Percentiles rank a stretch among this genome's conserved stretches.
Conservation (phyloP, 1,140 invertebrate species). For the Scylla paramamosain region DNA sequence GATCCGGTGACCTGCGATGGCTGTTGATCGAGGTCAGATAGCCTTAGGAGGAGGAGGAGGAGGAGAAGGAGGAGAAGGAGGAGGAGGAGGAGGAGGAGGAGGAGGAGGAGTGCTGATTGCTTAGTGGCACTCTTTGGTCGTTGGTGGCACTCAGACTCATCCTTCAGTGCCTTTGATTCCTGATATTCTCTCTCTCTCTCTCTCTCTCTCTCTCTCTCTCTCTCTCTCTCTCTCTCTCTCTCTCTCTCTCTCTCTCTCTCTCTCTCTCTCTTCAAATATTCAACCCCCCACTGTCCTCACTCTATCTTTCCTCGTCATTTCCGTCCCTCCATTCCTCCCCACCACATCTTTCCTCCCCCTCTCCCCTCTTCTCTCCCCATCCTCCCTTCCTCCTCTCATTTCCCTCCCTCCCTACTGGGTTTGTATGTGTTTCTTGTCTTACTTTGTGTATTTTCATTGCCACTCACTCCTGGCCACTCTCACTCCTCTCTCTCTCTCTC, state of each 20-base stretch:
- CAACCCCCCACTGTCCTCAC: too few relatives aligned
- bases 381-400: background rate
- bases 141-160: background rate
- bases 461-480: background rate
- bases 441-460: too few relatives aligned
- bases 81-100: background rate
- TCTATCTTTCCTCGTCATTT: background rate
- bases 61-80: background rate
- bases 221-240: too few relatives aligned
- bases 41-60: too few relatives aligned
- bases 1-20: background rate
- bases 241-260: too few relatives aligned
- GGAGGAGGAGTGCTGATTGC: background rate
- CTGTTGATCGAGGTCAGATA: background rate
- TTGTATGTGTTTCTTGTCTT: too few relatives aligned
- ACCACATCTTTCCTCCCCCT: background rate
- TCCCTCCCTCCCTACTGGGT: background rate
- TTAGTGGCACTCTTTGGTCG: background rate
- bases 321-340: background rate
- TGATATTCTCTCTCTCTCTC: too few relatives aligned
- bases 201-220: too few relatives aligned
- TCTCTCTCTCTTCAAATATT: too few relatives aligned
- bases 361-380: background rate
- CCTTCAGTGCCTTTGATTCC: background rate
- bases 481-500: background rate